These are phyloP conservation scores for Apis cerana DNA, from an alignment of 1,140 invertebrate species.

Conservation along the genomic window DNA sequence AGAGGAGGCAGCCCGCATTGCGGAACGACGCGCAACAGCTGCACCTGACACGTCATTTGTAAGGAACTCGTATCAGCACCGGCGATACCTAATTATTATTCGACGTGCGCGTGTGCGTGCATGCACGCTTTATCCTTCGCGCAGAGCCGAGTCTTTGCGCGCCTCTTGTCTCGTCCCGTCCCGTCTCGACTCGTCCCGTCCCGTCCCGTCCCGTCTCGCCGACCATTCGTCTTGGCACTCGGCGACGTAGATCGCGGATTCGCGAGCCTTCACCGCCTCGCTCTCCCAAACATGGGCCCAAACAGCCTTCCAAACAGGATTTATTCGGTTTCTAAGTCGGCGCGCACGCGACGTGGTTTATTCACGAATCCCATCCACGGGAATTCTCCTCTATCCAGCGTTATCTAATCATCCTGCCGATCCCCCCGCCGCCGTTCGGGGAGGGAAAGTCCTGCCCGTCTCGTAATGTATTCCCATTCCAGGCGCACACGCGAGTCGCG, in stretches of 20 bases:
- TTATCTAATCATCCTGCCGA: slow-evolving; percentile 53
- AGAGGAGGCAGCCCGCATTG: slow-evolving; percentile 72
- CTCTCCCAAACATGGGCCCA: slow-evolving; percentile 23
- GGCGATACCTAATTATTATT: slow-evolving; percentile 77
- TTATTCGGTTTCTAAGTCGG: slow-evolving; percentile 40
- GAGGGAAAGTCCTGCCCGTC: slow-evolving; percentile 16
- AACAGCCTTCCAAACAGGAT: slow-evolving; percentile 2
- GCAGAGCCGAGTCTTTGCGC: slow-evolving; percentile 24
- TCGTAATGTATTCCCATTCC: slow-evolving; percentile 30
- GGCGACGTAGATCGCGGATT: neutral
- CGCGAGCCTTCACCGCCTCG: slow-evolving; percentile 15
- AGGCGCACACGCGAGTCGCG: slow-evolving; percentile 31
- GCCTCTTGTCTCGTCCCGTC: slow-evolving; percentile 1
- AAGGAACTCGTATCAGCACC: slow-evolving; percentile 76
- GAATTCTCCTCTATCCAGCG: slow-evolving; percentile 21
- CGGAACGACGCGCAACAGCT: slow-evolving; percentile 79
- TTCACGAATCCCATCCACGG: slow-evolving; percentile 20
- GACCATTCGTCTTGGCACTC: slow-evolving; percentile 40
- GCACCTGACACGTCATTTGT: slow-evolving; percentile 77
- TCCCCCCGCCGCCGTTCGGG: neutral
- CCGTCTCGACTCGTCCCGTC: neutral
- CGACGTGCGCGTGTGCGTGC: slow-evolving; percentile 69
- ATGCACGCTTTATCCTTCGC: slow-evolving; percentile 49
- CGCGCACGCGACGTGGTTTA: slow-evolving; percentile 49
- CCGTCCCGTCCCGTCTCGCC: neutral